Evolutionary conservation across 2,888 invertebrate species (phyloP), one percentile per base, ranked within the genome.

Genomic region (Julus scandinavius): DNA sequence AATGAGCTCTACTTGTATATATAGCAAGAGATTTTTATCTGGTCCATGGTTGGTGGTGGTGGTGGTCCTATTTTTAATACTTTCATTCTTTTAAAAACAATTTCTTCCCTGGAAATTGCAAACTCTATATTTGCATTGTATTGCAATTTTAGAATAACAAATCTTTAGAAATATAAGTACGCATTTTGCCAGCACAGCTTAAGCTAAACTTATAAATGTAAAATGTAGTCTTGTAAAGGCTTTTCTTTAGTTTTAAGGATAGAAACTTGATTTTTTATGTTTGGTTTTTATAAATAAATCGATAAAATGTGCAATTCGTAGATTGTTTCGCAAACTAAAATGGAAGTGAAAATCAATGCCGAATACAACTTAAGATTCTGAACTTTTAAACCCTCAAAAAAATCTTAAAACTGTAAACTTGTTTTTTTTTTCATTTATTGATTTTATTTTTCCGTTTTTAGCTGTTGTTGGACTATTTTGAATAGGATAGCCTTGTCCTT

Each of bases 341-440:
- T 20, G 38, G 38, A 38, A 80, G 38, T 80, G 80, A 38, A 80
- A 80, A 80, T 38, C 80, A 80, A 29, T 11, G 80, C n/a, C 5
- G 63, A 1, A 13, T 80, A 15, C 4, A 38, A 80, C 15, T 80
- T 80, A 40, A 40, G 80, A 80, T 80, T 80, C 38, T 13, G 15
- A 38, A 80, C 13, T 80, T 80, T 80, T 80, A 80, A 80, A 38
- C 9, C 13, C 38, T 80, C 13, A 38, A 80, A 38, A 54, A 17
- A 72, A 80, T 38, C 29, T 15, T 4, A 38, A 9, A 38, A 38
- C 80, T 38, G 80, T 80, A 38, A 38, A 40, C 38, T 38, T 40
- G 3, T 38, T 38, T 80, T 40, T 80, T 40, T 80, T 80, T 15
- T 3, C 89, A 87, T 88, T 90, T 29, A 29, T 29, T 29, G 54